Conservation (phyloP, 2,113 vertebrate genomes). For the Channa maculata region DNA sequence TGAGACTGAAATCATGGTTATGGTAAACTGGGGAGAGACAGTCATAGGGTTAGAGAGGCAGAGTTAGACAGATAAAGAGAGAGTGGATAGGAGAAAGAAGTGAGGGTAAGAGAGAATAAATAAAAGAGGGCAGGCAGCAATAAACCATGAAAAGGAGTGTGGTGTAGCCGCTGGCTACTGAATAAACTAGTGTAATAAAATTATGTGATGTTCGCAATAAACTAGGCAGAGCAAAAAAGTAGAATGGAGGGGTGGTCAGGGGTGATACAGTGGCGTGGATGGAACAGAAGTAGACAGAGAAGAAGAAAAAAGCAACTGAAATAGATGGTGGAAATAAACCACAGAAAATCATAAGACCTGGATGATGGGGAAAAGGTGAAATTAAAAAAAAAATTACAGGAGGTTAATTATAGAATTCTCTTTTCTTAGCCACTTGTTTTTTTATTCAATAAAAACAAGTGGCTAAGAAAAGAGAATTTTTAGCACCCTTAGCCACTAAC, state of each 20-base stretch:
- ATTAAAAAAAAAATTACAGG: neutral
- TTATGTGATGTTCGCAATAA: slow-evolving; percentile 65
- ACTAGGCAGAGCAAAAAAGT: slow-evolving; percentile 37
- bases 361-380: neutral
- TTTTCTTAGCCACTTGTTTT: too few relatives aligned
- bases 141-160: slow-evolving; percentile 65
- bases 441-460: neutral
- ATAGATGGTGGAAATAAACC: slow-evolving; percentile 1
- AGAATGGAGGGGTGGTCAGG: slow-evolving; percentile 36
- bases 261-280: slow-evolving; percentile 26
- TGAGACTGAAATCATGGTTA: slow-evolving; percentile 81
- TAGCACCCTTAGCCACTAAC: neutral
- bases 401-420: too few relatives aligned
- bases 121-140: slow-evolving; percentile 54
- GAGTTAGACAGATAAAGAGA: slow-evolving; percentile 49
- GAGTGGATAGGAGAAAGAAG: slow-evolving; percentile 45
- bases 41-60: slow-evolving; percentile 28
- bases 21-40: slow-evolving; percentile 72
- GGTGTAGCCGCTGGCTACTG: slow-evolving; percentile 57
- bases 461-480: slow-evolving; percentile 1
- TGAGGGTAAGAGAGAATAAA: slow-evolving; percentile 62
- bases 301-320: slow-evolving; percentile 14
- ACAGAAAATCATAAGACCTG: neutral
- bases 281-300: neutral
- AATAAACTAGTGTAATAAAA: slow-evolving; percentile 75